Evolutionary conservation across 2,888 invertebrate genomes (phyloP), one percentile per base, ranked within the genome.

Genomic region (Drosophila prostipennis): DNA sequence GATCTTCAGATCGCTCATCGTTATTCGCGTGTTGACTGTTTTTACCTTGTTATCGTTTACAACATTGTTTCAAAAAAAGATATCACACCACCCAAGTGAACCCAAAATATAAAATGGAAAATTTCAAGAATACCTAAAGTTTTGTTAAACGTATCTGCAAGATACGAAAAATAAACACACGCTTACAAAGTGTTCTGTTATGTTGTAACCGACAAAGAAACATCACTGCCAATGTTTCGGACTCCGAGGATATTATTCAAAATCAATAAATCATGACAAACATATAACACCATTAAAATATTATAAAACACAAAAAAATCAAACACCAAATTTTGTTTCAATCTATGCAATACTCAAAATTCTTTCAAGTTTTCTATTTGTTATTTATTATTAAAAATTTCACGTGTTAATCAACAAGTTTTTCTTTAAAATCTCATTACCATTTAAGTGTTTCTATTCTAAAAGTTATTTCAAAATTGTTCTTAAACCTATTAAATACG

Each of bases 1-100:
- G 69, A 59, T 70, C 69, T 52, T 42, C 16, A 46, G 71, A 71
- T 59, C 58, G 32, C 32, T 36, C 34, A 54, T 70, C 53, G 64
- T 73, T 75, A 65, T 73, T 79, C 75, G 54, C 74, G 80, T 29
- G 70, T 69, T 69, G 26, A 40, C 73, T 72, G 48, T 69, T 45
- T 51, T 37, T n/a, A 34, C 36, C 39, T 51, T 72, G 49, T 58
- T 70, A 54, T 78, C 79, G 63, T 69, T 61, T 32, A 16, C 53
- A 52, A 43, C 42, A 19, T 43, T 37, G 45, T 14, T 37, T 51
- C 2, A 36, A 26, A 29, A 26, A 29, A 43, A 10, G 37, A 42
- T 2, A 10, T 13, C 19, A 4, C 56, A 60, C 19, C 6, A 29
- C 26, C 51, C 54, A 32, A 72, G 73, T 72, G 72, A 72, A 45